These are phyloP conservation scores for Pyrochroa serraticornis DNA, from an alignment of 2,888 invertebrate genomes.

Conservation along the genomic window DNA sequence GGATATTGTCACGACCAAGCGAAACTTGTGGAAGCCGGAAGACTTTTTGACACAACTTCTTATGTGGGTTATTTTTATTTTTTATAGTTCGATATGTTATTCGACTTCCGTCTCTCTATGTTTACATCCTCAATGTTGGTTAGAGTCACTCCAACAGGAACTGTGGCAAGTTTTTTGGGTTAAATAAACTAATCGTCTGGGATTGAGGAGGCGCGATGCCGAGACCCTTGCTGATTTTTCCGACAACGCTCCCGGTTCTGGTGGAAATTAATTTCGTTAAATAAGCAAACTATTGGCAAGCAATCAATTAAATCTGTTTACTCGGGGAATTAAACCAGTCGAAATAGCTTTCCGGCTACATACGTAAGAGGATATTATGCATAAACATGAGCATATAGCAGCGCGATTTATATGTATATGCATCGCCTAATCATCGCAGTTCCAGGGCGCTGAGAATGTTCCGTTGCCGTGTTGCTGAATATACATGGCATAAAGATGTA, in stretches of 20 bases:
- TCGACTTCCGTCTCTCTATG: too few species aligned
- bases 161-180: too few species aligned
- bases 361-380: slow-evolving; percentile 31
- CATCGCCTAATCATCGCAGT: slow-evolving; percentile 26
- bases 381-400: slow-evolving; percentile 32
- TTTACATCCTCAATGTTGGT: too few species aligned
- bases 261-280: slow-evolving; percentile 32
- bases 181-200: too few species aligned
- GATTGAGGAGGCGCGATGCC: too few species aligned
- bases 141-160: too few species aligned
- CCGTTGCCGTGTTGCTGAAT: slow-evolving; percentile 37
- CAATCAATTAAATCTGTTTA: slow-evolving; percentile 34
- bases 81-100: too few species aligned
- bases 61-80: too few species aligned
- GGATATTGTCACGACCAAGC: too few species aligned
- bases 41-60: too few species aligned
- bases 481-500: slow-evolving; percentile 36
- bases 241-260: slow-evolving; percentile 4
- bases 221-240: slow-evolving; percentile 12
- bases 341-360: slow-evolving; percentile 31
- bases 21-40: too few species aligned
- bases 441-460: slow-evolving; percentile 20
- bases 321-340: slow-evolving; percentile 31
- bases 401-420: slow-evolving; percentile 28
- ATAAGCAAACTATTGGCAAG: slow-evolving; percentile 34